Base-by-base conservation (phyloP, 2,797 vertebrate species). In the Arrhamphus sclerolepis region DNA sequence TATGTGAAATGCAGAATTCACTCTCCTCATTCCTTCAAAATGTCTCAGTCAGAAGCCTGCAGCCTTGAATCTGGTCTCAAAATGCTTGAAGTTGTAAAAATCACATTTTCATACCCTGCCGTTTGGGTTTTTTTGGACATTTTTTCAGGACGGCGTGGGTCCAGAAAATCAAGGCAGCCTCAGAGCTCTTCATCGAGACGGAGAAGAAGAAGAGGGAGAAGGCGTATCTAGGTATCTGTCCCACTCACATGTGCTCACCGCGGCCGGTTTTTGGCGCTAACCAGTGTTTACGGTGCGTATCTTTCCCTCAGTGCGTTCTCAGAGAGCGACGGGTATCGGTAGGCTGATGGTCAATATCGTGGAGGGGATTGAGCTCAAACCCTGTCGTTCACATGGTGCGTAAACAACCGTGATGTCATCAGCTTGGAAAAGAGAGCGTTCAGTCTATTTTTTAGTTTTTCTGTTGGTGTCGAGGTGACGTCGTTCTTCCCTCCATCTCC, bases 181-280 rank as follows among this genome's bases (percentile, higher is more conserved):
- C 97, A 1, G 97, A 99, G 56, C 95, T 99, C 75, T 99, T 98
- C 88, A 98, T 99, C 41, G 97, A 99, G 89, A 99, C 97, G 0
- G 97, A 99, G 89, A 99, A 99, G 82, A 99, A 97, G 94, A 99
- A 99, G 89, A 91, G 97, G 38, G 97, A 99, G 85, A 99, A 99
- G 66, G 97, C 97, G 0, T 99, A 99, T 83, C 86, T 98, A 60
- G 97, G 97, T 99, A 92, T 6, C 0, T 21, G 19, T 26, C 1
- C 24, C 17, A 10, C 7, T 19, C 7, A 20, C 8, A 14, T 19
- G 11, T 1, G 13, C 34, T 40, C 16, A 7, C 10, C 34, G 29
- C 16, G 24, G 16, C 6, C 55, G n/a, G 28, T 34, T 6, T 22
- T 13, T n/a, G n/a, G n/a, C n/a, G n/a, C n/a, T n/a, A n/a, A n/a